phyloP scores from a whole-genome alignment of 2,797 vertebrate species.

The Limosa lapponica region DNA sequence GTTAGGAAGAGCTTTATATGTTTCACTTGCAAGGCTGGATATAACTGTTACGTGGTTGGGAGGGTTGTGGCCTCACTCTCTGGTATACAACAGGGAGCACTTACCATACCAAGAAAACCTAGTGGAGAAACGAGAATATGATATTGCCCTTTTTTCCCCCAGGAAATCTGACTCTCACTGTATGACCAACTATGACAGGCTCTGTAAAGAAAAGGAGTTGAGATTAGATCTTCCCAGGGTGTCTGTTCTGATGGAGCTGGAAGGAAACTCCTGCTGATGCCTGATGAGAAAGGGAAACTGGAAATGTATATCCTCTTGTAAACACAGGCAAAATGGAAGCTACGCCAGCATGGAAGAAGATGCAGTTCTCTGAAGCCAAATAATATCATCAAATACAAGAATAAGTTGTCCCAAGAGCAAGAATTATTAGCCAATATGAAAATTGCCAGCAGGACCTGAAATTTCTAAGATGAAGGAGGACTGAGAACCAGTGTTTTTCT shows the following conservation, averaged over 20 bases:
- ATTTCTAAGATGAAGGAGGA: background rate
- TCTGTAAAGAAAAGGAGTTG: background rate
- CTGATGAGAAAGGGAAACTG: background rate
- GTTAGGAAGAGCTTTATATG: background rate
- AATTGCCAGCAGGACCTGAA: background rate
- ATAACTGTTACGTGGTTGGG: background rate
- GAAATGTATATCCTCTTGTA: background rate
- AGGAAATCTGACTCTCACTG: background rate
- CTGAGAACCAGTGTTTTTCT: background rate
- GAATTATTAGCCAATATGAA: background rate
- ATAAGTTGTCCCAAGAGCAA: background rate
- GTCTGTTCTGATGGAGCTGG: background rate
- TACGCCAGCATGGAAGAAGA: background rate
- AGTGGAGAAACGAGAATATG: background rate
- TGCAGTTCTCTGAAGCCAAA: background rate
- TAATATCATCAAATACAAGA: background rate
- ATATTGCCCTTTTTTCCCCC: background rate
- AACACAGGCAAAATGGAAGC: background rate
- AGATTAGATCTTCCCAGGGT: background rate
- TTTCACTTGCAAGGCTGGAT: background rate
- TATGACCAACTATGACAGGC: background rate
- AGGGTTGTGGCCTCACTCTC: background rate
- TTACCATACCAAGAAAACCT: background rate
- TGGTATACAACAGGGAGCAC: background rate
- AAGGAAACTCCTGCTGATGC: background rate